A percentile compares a stretch with the other conserved stretches of the same genome.
Conservation (phyloP, 2,113 vertebrate species). For the Rhizomys pruinosus region DNA sequence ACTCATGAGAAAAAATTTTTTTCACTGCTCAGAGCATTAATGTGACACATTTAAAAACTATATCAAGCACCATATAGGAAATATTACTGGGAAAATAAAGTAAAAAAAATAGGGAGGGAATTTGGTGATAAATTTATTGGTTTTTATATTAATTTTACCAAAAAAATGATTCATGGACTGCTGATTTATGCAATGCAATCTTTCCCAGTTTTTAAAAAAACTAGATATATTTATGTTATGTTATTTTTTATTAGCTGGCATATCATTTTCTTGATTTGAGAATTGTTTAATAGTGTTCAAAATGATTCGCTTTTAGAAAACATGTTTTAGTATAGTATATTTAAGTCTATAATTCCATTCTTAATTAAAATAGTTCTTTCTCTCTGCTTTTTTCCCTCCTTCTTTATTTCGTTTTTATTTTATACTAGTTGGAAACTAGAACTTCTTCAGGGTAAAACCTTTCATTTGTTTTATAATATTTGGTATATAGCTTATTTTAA, state of each 20-base stretch:
- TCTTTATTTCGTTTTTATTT: no score
- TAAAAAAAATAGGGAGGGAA: background rate
- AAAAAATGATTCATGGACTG: background rate
- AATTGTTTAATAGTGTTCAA: slow-evolving; percentile 9
- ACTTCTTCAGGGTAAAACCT: background rate
- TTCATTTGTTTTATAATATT: slow-evolving; percentile 1
- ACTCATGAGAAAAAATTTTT: background rate
- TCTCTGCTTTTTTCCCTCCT: no score
- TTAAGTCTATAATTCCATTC: background rate
- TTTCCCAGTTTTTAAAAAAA: background rate
- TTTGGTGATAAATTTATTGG: background rate
- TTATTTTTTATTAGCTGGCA: background rate
- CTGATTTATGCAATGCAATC: background rate
- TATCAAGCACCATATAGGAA: background rate
- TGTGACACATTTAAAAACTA: background rate
- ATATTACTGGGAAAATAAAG: background rate
- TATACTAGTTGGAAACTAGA: background rate
- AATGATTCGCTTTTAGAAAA: background rate
- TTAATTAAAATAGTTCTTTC: background rate
- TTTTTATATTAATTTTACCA: background rate
- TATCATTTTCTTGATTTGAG: background rate
- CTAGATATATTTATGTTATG: background rate
- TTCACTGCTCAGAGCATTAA: background rate
- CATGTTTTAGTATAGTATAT: background rate
- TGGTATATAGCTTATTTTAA: background rate